These are phyloP conservation scores for Tetrapedia diversipes DNA, from an alignment of 2,888 invertebrate species.

Conservation along the genomic window DNA sequence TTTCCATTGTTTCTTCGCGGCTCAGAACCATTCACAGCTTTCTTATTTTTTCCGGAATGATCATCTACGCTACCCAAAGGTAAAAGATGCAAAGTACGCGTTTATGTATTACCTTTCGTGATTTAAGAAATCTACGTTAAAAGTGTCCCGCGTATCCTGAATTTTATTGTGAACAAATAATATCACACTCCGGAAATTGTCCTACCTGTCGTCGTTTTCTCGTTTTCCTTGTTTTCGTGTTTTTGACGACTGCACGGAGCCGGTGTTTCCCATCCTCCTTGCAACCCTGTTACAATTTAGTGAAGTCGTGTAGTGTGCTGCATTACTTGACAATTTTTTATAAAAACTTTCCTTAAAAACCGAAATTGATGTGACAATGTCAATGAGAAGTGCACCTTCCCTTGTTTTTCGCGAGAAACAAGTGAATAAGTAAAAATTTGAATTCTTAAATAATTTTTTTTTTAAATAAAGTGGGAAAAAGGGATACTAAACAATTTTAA, in stretches of 20 bases:
- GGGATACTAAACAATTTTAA: neutral
- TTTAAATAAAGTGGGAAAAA: neutral
- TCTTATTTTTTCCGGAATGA: constrained; percentile 30
- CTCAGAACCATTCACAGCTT: neutral
- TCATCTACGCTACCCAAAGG: constrained; percentile 69
- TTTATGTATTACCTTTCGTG: constrained; percentile 38
- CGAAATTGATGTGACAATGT: constrained; percentile 28
- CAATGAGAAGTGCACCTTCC: constrained; percentile 9
- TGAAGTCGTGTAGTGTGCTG: neutral
- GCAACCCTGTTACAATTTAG: neutral
- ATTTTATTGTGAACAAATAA: neutral
- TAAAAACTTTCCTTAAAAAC: neutral
- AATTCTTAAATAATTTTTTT: neutral
- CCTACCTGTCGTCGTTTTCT: constrained; percentile 51
- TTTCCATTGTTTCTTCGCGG: neutral
- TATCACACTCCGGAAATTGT: constrained; percentile 24
- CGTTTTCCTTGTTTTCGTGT: constrained; percentile 41
- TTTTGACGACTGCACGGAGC: constrained; percentile 42
- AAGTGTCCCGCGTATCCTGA: neutral
- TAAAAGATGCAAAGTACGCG: constrained; percentile 65
- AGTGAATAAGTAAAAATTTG: neutral
- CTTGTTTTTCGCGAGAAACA: constrained; percentile 37
- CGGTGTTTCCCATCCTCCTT: constrained; percentile 59
- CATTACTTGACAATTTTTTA: constrained; percentile 61
- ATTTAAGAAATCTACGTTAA: neutral